Base-by-base conservation (phyloP, 37 sponge, comb jelly and placozoan species). In the Hormiphora californensis region DNA sequence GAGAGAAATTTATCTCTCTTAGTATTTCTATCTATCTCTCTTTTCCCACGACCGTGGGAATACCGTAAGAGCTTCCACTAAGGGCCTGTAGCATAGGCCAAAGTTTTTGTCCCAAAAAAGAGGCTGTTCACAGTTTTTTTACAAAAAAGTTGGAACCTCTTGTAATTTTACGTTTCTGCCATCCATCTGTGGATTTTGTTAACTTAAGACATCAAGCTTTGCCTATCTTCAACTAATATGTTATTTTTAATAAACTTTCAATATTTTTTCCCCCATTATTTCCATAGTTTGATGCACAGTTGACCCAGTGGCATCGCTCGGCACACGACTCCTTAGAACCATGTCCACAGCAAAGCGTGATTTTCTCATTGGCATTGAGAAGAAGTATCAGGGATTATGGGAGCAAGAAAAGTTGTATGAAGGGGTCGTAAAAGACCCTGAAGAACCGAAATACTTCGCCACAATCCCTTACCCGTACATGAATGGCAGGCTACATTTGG, bases 401-500 rank as follows among this genome's bases (percentile, higher is more conserved):
- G 91, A 93, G 86, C 39, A 65, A 40, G 94, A 98, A 41, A 90
- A 88, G 25, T 40, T 89, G 0, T 95, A 92, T 89, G 89, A 98
- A 65, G 88, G 87, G 51, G 92, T 95, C 87, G 92, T 94, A 3
- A 92, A 92, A 39, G 41, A 39, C 21, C 39, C 21, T 11, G 85
- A 34, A 53, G 21, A 53, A 8, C 54, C 0, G 1, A 97, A 94
- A 63, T 97, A 90, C 59, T 90, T 97, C 87, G 94, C 86, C 31
- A 94, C 94, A 0, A 95, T 98, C 86, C 99, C 99, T 0, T 98
- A 91, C 85, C 99, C 99, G 21, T 98, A 98, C 90, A 97, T 97
- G 99, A 97, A 97, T 85, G 99, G 99, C 0, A 81, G 91, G 11
- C 93, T 98, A 23, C 99, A 98, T 87, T 86, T 98, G 0, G 99